Conservation (phyloP, 2,113 vertebrate genomes). For the Ursus arctos region DNA sequence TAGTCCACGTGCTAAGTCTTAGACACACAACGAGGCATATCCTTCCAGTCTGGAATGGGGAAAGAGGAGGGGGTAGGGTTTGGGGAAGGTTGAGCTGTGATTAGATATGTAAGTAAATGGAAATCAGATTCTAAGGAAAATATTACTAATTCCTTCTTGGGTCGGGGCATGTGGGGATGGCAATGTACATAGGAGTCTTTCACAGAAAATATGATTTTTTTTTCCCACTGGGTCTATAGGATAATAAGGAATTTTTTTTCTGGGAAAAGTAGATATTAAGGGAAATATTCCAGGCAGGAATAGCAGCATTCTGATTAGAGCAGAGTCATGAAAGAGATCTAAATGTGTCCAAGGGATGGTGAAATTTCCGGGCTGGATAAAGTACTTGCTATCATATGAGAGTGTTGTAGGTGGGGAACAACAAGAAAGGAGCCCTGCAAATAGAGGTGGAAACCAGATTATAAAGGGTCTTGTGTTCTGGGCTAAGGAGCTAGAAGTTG, state of each 20-base stretch:
- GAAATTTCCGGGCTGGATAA: neutral
- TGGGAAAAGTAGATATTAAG: neutral
- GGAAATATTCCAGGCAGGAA: neutral
- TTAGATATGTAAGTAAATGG: neutral
- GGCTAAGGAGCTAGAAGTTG: neutral
- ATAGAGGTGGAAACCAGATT: neutral
- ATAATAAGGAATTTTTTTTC: neutral
- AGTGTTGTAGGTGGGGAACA: neutral
- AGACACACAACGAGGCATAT: neutral
- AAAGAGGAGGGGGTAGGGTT: neutral
- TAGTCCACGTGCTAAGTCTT: neutral
- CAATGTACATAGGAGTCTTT: neutral
- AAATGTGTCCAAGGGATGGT: neutral
- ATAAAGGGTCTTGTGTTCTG: neutral
- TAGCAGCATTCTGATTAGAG: neutral
- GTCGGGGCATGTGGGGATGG: neutral
- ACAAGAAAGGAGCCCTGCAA: neutral
- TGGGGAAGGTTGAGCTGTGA: neutral
- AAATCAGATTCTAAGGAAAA: neutral
- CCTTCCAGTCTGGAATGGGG: neutral
- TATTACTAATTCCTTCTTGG: neutral
- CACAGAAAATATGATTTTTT: neutral
- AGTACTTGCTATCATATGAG: accelerated
- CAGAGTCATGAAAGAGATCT: neutral
- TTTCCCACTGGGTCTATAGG: neutral